Evolutionary conservation across 2,797 vertebrate genomes (phyloP), one percentile per base, ranked within the genome.

Genomic region (Clangula hyemalis): DNA sequence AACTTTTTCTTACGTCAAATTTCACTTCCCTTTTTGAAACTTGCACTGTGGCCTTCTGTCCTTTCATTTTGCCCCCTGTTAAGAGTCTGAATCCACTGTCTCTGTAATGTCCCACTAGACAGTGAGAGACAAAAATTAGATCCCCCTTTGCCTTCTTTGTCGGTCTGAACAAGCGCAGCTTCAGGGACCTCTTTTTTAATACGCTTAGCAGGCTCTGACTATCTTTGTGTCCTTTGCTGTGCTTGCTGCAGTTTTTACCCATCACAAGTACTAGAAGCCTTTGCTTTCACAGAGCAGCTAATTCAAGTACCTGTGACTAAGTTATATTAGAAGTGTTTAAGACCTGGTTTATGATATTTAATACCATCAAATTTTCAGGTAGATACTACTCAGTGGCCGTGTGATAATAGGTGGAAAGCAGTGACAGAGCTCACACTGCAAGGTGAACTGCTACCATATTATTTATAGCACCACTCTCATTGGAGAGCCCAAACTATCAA

Each of bases 401-500:
- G 49, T 14, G 60, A 21, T 36, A 80, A 75, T 0, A 4, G 6
- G 25, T 32, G 15, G 53, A 34, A 88, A 84, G 41, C 47, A 66
- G 47, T 38, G 32, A 38, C 28, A 45, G 45, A 53, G 38, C 30
- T 73, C 43, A 57, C 19, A 1, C 36, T 34, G 27, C 54, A 65
- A 49, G 13, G 15, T 47, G 30, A 65, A 28, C 15, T 20, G 38
- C 20, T 43, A 39, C 30, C 14, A 27, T 34, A 10, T 22, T 8
- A 58, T 34, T n/a, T 9, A 60, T 34, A 36, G 34, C 24, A 3
- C n/a, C 21, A 19, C 65, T 36, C n/a, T 49, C 45, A 72, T 0
- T 1, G 0, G 18, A 79, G 13, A 70, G 27, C 21, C 27, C 6
- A 1, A 56, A 87, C 13, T 2, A 25, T 84, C 3, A 18, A 53